Percentiles rank a stretch among this genome's conserved stretches.
phyloP scores from a whole-genome alignment of 2,113 vertebrate genomes.

The Ploceus nigricollis region DNA sequence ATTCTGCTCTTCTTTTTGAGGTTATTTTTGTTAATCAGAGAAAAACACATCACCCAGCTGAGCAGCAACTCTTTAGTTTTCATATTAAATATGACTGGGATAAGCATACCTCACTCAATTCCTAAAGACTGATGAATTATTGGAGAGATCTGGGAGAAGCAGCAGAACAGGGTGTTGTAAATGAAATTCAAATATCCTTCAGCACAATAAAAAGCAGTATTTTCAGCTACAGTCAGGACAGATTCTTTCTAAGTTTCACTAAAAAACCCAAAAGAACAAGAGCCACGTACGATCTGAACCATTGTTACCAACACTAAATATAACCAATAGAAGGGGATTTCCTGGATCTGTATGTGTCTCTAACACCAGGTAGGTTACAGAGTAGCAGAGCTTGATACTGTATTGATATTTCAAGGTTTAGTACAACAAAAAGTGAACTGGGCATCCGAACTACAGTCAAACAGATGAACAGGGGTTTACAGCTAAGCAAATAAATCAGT shows the following conservation, averaged over 20 bases:
- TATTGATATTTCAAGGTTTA: background rate
- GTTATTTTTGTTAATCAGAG: background rate
- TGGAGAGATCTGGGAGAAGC: background rate
- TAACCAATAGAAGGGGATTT: background rate
- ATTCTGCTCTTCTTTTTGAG: background rate
- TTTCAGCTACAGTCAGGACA: background rate
- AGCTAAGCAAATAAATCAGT: background rate
- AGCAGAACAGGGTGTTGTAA: background rate
- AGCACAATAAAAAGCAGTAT: background rate
- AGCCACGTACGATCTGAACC: fast-evolving
- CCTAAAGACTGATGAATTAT: background rate
- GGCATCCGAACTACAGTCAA: background rate
- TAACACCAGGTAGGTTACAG: fast-evolving
- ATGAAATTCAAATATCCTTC: background rate
- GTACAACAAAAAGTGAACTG: background rate
- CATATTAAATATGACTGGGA: background rate
- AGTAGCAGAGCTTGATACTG: background rate
- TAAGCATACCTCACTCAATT: background rate
- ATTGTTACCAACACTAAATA: background rate
- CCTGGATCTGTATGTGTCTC: background rate
- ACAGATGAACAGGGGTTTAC: background rate
- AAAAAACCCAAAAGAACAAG: background rate
- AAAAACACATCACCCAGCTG: background rate
- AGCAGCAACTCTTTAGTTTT: background rate
- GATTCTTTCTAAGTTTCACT: background rate